Conservation (phyloP, 2,113 vertebrate species). For the Mesembrinibis cayennensis region DNA sequence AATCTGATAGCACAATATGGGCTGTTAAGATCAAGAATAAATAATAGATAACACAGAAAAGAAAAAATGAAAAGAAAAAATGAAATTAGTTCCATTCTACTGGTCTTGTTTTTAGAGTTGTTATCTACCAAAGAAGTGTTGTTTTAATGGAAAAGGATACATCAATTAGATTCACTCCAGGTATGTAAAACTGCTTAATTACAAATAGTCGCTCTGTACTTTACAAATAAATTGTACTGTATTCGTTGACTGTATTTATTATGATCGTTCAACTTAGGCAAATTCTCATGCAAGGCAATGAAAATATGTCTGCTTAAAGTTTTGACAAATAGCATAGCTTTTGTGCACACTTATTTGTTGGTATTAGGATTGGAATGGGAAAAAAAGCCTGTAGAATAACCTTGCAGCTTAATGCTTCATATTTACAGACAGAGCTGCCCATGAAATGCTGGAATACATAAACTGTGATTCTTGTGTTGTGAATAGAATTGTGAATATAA, state of each 20-base stretch:
- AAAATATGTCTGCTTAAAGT: not conserved
- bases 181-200: not conserved
- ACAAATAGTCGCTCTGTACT: not conserved
- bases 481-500: not conserved
- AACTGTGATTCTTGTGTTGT: not conserved
- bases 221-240: not conserved
- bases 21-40: not conserved
- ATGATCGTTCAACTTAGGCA: not conserved
- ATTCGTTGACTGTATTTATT: not conserved
- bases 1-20: not conserved
- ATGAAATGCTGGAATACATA: not conserved
- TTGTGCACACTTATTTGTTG: not conserved
- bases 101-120: not conserved
- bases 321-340: not conserved
- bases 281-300: not conserved
- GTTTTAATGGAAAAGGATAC: not conserved
- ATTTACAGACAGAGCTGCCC: not conserved
- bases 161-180: not conserved
- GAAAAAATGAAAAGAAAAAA: not conserved
- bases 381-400: not conserved
- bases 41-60: not conserved
- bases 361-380: not conserved
- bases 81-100: fast-evolving
- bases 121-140: not conserved
- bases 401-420: not conserved